Conservation (phyloP, 2,113 vertebrate genomes). For the Hipposideros armiger region DNA sequence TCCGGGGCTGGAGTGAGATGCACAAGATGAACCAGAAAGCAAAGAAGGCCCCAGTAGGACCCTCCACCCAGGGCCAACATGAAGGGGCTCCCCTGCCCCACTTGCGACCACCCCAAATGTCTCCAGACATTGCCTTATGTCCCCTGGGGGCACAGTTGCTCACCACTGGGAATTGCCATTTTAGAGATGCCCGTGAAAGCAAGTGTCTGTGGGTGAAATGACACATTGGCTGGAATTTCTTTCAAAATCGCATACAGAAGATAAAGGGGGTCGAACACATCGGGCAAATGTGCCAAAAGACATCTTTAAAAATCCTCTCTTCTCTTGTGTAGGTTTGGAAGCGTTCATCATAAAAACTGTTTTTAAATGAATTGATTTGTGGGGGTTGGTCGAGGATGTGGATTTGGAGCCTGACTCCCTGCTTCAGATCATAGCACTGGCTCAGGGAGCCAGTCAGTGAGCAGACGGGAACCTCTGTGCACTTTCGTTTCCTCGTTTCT, state of each 20-base stretch:
- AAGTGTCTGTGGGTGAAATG: background rate
- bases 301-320: background rate
- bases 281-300: background rate
- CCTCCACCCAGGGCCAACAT: too few relatives aligned
- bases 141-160: background rate
- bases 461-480: background rate
- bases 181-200: background rate
- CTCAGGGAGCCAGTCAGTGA: background rate
- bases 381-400: background rate
- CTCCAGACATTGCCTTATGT: background rate
- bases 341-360: background rate
- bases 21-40: background rate
- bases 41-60: background rate
- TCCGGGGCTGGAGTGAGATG: background rate
- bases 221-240: background rate
- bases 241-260: background rate
- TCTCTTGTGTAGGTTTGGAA: background rate
- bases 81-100: background rate
- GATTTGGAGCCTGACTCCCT: background rate
- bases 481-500: background rate
- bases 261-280: background rate
- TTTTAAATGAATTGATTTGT: background rate
- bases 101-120: background rate
- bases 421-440: too few relatives aligned
- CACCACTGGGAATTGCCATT: background rate